Conservation (phyloP, 2,113 vertebrate species). For the Xenopus borealis region DNA sequence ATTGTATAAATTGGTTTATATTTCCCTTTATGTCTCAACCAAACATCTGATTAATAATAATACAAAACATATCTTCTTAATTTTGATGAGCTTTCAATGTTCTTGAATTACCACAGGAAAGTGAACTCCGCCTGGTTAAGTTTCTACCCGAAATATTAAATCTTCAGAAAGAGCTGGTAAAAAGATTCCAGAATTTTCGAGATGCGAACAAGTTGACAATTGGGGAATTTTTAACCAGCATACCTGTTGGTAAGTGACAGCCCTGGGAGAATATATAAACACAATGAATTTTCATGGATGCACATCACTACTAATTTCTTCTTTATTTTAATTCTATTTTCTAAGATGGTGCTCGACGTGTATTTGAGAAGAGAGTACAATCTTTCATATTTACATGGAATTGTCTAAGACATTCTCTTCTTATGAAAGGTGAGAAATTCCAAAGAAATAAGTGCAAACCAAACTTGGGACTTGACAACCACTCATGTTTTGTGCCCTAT, state of each 20-base stretch:
- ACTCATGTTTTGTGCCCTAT: too few relatives aligned
- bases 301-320: background rate
- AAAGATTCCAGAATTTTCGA: slow-evolving; percentile 76
- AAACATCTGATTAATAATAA: too few relatives aligned
- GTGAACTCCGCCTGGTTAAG: slow-evolving; percentile 81
- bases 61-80: too few relatives aligned
- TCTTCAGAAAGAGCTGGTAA: slow-evolving; percentile 82
- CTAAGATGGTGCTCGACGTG: slow-evolving; percentile 59
- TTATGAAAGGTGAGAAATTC: slow-evolving; percentile 72
- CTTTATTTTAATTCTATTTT: background rate
- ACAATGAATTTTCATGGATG: too few relatives aligned
- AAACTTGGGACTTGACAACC: too few relatives aligned
- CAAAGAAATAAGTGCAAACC: background rate
- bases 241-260: slow-evolving; percentile 69
- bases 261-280: background rate
- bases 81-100: too few relatives aligned
- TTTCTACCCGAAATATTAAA: slow-evolving; percentile 84
- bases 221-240: slow-evolving; percentile 67
- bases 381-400: slow-evolving; percentile 86
- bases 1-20: too few relatives aligned
- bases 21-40: too few relatives aligned
- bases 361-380: slow-evolving; percentile 62
- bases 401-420: slow-evolving; percentile 76
- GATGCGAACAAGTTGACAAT: slow-evolving; percentile 66
- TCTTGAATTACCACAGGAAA: slow-evolving; percentile 65